These are phyloP conservation scores for Otolemur garnettii DNA, from an alignment of 2,113 vertebrate species.

Conservation along the genomic window DNA sequence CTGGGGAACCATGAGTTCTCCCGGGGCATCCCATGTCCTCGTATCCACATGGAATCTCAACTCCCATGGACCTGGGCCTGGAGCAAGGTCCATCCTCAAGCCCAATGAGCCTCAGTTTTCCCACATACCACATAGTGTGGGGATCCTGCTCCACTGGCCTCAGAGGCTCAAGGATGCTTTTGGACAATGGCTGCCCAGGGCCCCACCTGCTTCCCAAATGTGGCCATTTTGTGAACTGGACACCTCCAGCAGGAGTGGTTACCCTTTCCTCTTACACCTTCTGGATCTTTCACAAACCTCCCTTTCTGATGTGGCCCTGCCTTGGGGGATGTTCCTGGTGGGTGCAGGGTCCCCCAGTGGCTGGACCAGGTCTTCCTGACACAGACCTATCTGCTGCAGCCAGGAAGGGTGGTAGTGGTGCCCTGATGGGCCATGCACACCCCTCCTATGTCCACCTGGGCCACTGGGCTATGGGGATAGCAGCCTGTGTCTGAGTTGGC, in stretches of 20 bases:
- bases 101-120: too few relatives aligned
- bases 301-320: not conserved
- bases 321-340: not conserved
- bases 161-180: not conserved
- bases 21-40: fast-evolving
- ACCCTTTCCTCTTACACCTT: not conserved
- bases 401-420: not conserved
- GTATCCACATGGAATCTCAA: not conserved
- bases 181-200: too few relatives aligned
- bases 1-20: not conserved
- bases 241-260: not conserved
- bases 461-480: fast-evolving
- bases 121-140: not conserved
- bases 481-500: not conserved
- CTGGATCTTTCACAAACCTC: not conserved
- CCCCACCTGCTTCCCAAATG: not conserved
- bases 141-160: not conserved
- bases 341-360: not conserved
- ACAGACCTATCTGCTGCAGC: not conserved
- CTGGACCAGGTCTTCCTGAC: not conserved
- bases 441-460: not conserved
- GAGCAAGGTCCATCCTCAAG: not conserved
- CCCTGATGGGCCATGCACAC: too few relatives aligned
- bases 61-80: not conserved
- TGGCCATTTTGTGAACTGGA: not conserved